Percentiles rank a stretch among this genome's conserved stretches.
Evolutionary conservation across 2,113 vertebrate genomes (phyloP).

Genomic region (Ranitomeya variabilis): DNA sequence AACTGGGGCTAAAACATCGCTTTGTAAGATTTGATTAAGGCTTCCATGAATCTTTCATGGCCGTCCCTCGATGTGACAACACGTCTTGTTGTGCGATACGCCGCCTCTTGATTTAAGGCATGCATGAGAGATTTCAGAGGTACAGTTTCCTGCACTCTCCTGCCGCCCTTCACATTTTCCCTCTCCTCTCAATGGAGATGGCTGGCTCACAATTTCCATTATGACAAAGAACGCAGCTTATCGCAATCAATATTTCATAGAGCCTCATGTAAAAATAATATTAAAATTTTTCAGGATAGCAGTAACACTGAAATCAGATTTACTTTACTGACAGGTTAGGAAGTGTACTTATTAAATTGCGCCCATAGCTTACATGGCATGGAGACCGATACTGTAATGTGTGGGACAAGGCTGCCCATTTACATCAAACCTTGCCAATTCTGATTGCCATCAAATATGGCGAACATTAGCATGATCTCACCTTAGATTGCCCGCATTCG

Average conservation of each 20-base stretch:
- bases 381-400: neutral
- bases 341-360: neutral
- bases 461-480: neutral
- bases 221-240: conserved; percentile 6
- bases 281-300: neutral
- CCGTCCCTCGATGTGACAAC: conserved; percentile 12
- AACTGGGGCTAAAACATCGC: conserved; percentile 15
- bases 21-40: conserved; percentile 33
- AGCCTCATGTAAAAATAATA: conserved; percentile 42
- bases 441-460: neutral
- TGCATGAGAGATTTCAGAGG: conserved; percentile 50
- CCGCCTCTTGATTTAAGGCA: conserved; percentile 48
- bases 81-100: conserved; percentile 2
- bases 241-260: conserved; percentile 47
- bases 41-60: conserved; percentile 49
- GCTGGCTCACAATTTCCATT: conserved; percentile 45
- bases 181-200: conserved; percentile 17
- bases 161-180: neutral
- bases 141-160: conserved; percentile 57
- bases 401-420: neutral
- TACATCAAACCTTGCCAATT: neutral
- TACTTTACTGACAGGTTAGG: conserved; percentile 20
- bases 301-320: neutral
- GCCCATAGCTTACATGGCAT: neutral
- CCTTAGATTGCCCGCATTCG: too few relatives aligned